These are phyloP conservation scores for Drosophila ohnishii DNA, from an alignment of 1,140 invertebrate species.

Conservation along the genomic window DNA sequence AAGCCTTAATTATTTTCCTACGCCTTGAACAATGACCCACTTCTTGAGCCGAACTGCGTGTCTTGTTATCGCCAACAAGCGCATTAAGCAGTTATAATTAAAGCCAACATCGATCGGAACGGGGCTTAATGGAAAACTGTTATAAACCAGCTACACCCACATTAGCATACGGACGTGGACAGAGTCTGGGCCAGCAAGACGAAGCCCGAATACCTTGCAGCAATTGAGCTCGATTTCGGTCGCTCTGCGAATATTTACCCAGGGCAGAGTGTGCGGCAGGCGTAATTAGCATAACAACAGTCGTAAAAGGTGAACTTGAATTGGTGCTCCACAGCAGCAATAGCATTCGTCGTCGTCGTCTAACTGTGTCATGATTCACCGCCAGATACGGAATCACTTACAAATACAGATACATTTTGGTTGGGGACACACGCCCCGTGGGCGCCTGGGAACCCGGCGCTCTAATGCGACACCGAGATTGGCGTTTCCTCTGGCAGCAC, in stretches of 20 bases:
- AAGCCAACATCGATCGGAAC: conserved; percentile 37
- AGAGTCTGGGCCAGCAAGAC: conserved; percentile 3
- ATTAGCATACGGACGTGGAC: conserved; percentile 51
- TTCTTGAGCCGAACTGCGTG: conserved; percentile 34
- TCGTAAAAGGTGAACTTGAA: conserved; percentile 70
- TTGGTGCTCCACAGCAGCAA: conserved; percentile 31
- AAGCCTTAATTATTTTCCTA: conserved; percentile 37
- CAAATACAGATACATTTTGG: conserved; percentile 27
- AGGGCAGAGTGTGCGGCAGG: conserved; percentile 33
- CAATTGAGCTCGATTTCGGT: conserved; percentile 17
- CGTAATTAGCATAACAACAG: conserved; percentile 67
- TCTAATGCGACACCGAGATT: conserved; percentile 23
- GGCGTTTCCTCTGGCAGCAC: conserved; percentile 52
- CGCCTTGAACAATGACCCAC: conserved; percentile 61
- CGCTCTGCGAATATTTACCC: conserved; percentile 3
- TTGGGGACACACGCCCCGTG: conserved; percentile 11
- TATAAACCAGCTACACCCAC: conserved; percentile 72
- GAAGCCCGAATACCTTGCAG: conserved; percentile 33
- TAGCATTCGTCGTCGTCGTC: conserved; percentile 12
- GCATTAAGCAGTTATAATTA: conserved; percentile 68
- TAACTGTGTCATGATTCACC: conserved; percentile 75
- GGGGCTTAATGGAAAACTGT: conserved; percentile 56
- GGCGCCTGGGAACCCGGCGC: conserved; percentile 11
- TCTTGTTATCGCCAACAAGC: conserved; percentile 28
- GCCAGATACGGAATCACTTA: conserved; percentile 26